Percentiles rank a stretch among this genome's conserved stretches.
These are phyloP conservation scores for Cremastinae sp. DNA, from an alignment of 2,888 invertebrate species.

Conservation along the genomic window DNA sequence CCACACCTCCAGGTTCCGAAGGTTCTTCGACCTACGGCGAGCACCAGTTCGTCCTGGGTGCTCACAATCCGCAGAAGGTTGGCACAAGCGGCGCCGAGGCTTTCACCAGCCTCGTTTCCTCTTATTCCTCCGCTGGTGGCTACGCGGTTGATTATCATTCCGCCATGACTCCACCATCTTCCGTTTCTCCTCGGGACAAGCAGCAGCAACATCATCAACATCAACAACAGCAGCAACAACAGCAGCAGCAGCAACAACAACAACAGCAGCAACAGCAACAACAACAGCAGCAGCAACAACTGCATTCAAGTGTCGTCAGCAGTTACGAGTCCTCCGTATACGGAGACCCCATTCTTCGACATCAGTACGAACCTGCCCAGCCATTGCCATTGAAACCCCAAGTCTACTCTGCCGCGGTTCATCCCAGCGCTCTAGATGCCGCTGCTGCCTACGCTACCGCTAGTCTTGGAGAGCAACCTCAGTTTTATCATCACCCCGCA, in stretches of 20 bases:
- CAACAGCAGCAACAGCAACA: constrained; percentile 80
- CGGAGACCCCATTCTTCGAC: constrained; percentile 79
- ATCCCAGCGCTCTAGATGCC: constrained; percentile 81
- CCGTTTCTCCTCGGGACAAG: constrained; percentile 95
- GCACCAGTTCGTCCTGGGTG: constrained; percentile 82
- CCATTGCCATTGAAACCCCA: constrained; percentile 93
- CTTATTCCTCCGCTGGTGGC: constrained; percentile 81
- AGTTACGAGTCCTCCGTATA: constrained; percentile 84
- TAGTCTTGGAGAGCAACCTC: constrained; percentile 87
- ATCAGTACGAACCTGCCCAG: constrained; percentile 83
- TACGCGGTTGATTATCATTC: constrained; percentile 93
- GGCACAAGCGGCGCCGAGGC: constrained; percentile 80
- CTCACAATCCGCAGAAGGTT: constrained; percentile 76
- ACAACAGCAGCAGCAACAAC: constrained; percentile 74
- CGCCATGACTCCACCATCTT: constrained; percentile 98
- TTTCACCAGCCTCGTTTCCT: constrained; percentile 83
- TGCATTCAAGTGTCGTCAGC: constrained; percentile 82
- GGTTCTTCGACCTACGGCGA: constrained; percentile 88
- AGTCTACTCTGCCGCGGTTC: constrained; percentile 86
- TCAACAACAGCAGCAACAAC: constrained; percentile 78
- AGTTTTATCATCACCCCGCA: constrained; percentile 90
- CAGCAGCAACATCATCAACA: constrained; percentile 82
- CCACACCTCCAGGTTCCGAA: constrained; percentile 95
- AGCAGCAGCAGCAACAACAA: constrained; percentile 83
- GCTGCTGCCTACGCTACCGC: constrained; percentile 84